Evolutionary conservation across 1,140 invertebrate genomes (phyloP), one percentile per base, ranked within the genome.

Genomic region (Formica selysi): DNA sequence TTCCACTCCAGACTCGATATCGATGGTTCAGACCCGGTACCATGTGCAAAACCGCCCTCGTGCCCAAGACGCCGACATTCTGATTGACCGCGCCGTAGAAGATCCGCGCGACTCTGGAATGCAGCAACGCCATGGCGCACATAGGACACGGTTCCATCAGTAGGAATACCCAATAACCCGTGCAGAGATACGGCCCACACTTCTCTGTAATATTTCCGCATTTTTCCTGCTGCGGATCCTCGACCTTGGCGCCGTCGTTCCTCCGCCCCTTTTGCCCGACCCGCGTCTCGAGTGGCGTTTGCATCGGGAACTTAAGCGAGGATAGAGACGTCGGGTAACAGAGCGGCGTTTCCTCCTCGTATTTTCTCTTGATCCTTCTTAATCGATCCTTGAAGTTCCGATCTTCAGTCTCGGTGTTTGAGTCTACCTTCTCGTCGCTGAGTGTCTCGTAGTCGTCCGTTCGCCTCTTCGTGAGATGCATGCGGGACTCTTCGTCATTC

Each of bases 51-150:
- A 98, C 97, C 0, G 96, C 96, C 67, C 93, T 95, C 13, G 96
- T 97, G 0, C 96, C 96, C 0, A 99, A 93, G 3, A 97, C 98
- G 0, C 98, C 98, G 64, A 96, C 94, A 1, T 86, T 78, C 0
- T 81, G 87, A 76, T 96, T 96, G 0, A 95, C 81, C 10, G 95
- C 92, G 16, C 96, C 96, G 93, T 98, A 99, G 93, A 99, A 99
- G 0, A 99, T 96, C 88, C 97, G 96, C 41, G 96, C 96, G 0
- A 97, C 97, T 88, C 99, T 95, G 38, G 98, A 98, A 95, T 99
- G 99, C 0, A 99, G 96, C 65, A 99, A 94, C 0, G 98, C 98
- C 99, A 99, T 99, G 0, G 98, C 96, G 95, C 99, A 99, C 97
- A 99, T 98, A 2, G 98, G 93, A 95, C 99, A 99, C 0, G 99